These are phyloP conservation scores for Aphidoletes aphidimyza DNA, from an alignment of 2,888 invertebrate genomes.

Conservation along the genomic window DNA sequence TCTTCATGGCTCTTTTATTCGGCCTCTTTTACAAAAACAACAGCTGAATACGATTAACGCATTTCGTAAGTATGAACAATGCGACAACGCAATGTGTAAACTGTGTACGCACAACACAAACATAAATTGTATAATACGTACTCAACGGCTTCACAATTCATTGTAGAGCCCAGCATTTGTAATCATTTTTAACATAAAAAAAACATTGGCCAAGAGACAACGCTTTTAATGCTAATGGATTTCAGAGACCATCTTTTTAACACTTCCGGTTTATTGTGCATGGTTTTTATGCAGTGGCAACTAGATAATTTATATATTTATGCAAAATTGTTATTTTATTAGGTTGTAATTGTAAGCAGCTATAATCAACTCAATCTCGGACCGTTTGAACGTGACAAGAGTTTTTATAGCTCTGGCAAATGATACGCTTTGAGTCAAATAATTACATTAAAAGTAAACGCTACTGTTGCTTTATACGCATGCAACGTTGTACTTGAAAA, in stretches of 20 bases:
- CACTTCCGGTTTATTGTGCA: neutral
- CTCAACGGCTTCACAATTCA: no score
- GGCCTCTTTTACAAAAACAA: no score
- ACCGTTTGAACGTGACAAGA: slow-evolving; percentile 5
- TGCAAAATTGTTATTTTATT: slow-evolving; percentile 40
- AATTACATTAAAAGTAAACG: neutral
- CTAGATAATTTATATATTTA: neutral
- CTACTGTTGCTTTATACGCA: neutral
- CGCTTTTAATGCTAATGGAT: slow-evolving; percentile 21
- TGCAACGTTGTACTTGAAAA: neutral
- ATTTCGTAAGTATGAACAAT: no score
- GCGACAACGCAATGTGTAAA: no score
- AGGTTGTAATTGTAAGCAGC: slow-evolving; percentile 16
- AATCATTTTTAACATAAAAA: neutral
- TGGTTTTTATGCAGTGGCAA: neutral
- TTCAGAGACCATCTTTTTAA: neutral
- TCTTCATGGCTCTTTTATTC: neutral
- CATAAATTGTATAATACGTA: no score
- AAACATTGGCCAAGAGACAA: neutral
- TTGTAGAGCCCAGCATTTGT: no score
- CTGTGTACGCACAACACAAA: no score
- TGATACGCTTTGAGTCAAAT: neutral
- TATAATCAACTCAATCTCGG: neutral
- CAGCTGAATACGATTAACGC: no score
- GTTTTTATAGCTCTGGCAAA: neutral